Evolutionary conservation across 2,888 invertebrate species (phyloP).

Genomic region (Coelogynopora nodosa): DNA sequence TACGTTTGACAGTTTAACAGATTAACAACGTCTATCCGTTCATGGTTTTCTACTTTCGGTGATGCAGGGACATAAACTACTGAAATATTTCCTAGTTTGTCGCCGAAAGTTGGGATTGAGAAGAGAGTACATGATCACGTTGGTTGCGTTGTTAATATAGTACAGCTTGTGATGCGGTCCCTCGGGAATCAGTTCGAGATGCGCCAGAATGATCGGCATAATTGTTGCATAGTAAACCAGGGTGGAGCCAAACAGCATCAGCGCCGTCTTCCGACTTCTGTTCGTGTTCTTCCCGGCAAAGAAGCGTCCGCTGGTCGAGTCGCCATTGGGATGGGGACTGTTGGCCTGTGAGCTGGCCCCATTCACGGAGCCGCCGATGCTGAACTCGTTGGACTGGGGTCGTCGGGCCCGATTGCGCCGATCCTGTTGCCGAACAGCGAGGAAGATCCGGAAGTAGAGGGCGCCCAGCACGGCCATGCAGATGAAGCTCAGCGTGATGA

Average conservation of each 20-base stretch:
- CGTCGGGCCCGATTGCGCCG: not conserved
- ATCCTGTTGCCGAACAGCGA: not conserved
- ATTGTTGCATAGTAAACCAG: slow-evolving; percentile 31
- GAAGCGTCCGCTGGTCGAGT: not conserved
- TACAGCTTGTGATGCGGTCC: slow-evolving; percentile 36
- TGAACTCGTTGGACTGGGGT: not conserved
- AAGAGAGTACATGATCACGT: slow-evolving; percentile 36
- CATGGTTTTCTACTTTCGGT: too few relatives aligned
- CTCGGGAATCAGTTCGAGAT: not conserved
- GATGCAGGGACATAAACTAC: not conserved
- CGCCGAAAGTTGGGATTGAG: slow-evolving; percentile 34
- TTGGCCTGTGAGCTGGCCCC: not conserved
- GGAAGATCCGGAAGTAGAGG: not conserved
- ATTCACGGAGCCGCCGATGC: not conserved
- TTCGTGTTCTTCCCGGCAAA: not conserved
- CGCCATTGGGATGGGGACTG: not conserved
- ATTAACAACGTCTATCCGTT: too few relatives aligned
- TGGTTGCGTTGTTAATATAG: slow-evolving; percentile 38
- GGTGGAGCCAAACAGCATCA: slow-evolving; percentile 36
- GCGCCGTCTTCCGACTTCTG: slow-evolving; percentile 1
- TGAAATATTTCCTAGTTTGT: slow-evolving; percentile 4
- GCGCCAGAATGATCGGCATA: slow-evolving; percentile 20
- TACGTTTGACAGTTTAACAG: too few relatives aligned
- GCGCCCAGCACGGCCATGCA: not conserved
- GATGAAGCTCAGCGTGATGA: not conserved